These are phyloP conservation scores for Drosophila burlai DNA, from an alignment of 1,140 invertebrate genomes.

Conservation along the genomic window DNA sequence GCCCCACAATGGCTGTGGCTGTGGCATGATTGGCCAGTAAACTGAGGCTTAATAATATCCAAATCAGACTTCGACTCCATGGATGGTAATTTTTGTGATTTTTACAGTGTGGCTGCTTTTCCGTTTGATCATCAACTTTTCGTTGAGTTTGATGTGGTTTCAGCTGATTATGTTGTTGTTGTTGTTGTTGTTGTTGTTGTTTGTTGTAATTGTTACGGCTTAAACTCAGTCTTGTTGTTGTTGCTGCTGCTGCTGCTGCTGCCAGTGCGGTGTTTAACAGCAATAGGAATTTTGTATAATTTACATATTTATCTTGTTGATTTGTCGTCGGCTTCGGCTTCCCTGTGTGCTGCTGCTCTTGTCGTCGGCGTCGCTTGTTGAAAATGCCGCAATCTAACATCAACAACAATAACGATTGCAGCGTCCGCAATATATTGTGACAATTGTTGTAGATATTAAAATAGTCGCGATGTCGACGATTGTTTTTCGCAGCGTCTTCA, in stretches of 20 bases:
- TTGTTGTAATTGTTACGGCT: constrained; percentile 46
- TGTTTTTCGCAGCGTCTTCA: constrained; percentile 27
- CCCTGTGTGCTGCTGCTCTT: constrained; percentile 7
- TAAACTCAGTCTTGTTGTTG: constrained; percentile 51
- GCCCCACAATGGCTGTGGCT: constrained; percentile 2
- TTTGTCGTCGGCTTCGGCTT: not conserved
- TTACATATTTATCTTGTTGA: constrained; percentile 21
- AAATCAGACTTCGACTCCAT: constrained; percentile 23
- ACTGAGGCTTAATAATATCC: constrained; percentile 27
- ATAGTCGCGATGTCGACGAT: constrained; percentile 31
- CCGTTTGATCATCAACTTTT: constrained; percentile 1
- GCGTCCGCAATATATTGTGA: constrained; percentile 44
- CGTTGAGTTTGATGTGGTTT: constrained; percentile 3
- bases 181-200: constrained; percentile 36
- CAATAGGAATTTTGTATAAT: constrained; percentile 53
- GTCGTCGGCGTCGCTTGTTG: constrained; percentile 40
- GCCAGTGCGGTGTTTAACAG: constrained; percentile 33
- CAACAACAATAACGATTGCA: constrained; percentile 48
- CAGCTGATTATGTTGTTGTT: constrained; percentile 40
- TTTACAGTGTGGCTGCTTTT: constrained; percentile 1
- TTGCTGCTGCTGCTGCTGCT: constrained; percentile 21
- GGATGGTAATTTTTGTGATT: not conserved
- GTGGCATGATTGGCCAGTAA: constrained; percentile 24
- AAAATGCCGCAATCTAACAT: constrained; percentile 51
- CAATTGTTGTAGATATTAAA: constrained; percentile 45